A percentile compares a stretch with the other conserved stretches of the same genome.
These are phyloP conservation scores for Meleagris gallopavo DNA, from an alignment of 2,113 vertebrate genomes.

Conservation along the genomic window DNA sequence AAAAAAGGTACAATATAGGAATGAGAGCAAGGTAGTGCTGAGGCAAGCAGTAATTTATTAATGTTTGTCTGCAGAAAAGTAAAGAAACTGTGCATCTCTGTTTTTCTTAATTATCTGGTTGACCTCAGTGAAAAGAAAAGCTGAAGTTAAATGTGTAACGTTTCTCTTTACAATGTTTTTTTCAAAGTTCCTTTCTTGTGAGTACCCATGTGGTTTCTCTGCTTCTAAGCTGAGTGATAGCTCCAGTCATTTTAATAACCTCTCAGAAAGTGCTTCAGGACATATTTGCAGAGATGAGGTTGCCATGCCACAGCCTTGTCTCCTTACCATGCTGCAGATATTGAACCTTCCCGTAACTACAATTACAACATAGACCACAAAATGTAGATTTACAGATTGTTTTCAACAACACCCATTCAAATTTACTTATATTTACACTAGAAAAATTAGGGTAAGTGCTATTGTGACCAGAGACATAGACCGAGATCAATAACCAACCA, in stretches of 20 bases:
- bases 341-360: constrained; percentile 99
- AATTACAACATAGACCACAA: constrained; percentile 96
- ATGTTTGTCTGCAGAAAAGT: constrained; percentile 75
- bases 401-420: constrained; percentile 97
- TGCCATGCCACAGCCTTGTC: constrained; percentile 91
- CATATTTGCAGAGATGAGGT: constrained; percentile 85
- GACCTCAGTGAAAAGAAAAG: constrained; percentile 71
- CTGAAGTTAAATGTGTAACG: constrained; percentile 74
- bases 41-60: constrained; percentile 63
- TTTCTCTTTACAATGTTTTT: constrained; percentile 58
- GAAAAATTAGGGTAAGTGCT: constrained; percentile 99
- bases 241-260: constrained; percentile 80
- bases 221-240: constrained; percentile 78
- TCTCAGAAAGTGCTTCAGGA: constrained; percentile 83
- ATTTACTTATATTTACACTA: constrained; percentile 99
- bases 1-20: neutral
- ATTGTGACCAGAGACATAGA: constrained; percentile 96
- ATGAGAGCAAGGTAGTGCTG: neutral
- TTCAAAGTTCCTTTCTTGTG: constrained; percentile 68
- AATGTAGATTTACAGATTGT: constrained; percentile 95
- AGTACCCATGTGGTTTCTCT: constrained; percentile 81
- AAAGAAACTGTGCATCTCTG: constrained; percentile 64
- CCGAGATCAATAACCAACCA: constrained; percentile 97
- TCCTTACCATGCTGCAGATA: constrained; percentile 93
- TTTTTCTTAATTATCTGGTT: constrained; percentile 79